phyloP scores from a whole-genome alignment of 2,888 invertebrate genomes.

The Lasioglossum vierecki region DNA sequence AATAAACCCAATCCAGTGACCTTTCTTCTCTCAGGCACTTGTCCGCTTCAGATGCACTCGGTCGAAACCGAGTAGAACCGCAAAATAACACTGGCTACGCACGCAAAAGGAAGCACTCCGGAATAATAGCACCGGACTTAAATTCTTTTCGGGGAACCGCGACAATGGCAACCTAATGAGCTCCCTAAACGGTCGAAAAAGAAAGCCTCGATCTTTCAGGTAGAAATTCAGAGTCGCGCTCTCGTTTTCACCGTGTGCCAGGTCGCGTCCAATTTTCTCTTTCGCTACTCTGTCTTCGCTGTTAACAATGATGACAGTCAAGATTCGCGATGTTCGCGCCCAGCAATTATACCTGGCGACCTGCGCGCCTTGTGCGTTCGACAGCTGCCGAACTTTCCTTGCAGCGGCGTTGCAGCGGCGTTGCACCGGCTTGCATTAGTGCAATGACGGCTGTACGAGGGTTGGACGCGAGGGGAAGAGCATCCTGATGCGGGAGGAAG shows the following conservation, averaged over 20 bases:
- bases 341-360: constrained; percentile 11
- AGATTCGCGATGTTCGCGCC: constrained; percentile 19
- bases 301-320: constrained; percentile 37
- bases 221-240: constrained; percentile 61
- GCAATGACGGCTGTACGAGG: constrained; percentile 65
- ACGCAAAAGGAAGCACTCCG: constrained; percentile 51
- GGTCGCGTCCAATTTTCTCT: constrained; percentile 22
- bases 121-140: constrained; percentile 51
- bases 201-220: constrained; percentile 68
- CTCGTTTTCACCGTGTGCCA: constrained; percentile 46
- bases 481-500: constrained; percentile 59
- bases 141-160: constrained; percentile 53
- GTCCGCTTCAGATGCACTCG: constrained; percentile 43
- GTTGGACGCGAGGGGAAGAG: constrained; percentile 33
- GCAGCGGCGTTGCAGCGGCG: constrained; percentile 39
- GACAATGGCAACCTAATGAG: constrained; percentile 69
- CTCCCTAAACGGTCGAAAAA: constrained; percentile 55
- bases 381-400: constrained; percentile 66
- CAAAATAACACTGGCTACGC: constrained; percentile 44
- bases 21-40: constrained; percentile 27
- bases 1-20: not conserved
- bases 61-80: constrained; percentile 24
- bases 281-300: not conserved
- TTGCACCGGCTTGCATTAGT: constrained; percentile 57
- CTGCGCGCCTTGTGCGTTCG: constrained; percentile 17